Evolutionary conservation across 2,797 vertebrate genomes (phyloP).

Genomic region (Hoplostethus atlanticus): DNA sequence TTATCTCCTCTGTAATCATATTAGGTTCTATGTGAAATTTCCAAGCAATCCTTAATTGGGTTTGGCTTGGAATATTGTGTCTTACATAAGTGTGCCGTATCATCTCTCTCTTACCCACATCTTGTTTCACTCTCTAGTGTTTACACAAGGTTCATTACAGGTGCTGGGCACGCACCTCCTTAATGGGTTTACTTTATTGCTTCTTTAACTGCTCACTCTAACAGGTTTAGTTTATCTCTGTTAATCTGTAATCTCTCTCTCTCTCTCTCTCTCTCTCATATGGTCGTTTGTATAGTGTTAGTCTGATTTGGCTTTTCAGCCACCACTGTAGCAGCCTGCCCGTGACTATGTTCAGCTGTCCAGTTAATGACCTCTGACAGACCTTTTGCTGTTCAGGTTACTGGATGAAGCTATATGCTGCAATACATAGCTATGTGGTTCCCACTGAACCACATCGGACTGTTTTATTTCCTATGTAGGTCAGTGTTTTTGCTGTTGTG

Average conservation of each 20-base stretch:
- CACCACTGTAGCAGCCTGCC: background rate
- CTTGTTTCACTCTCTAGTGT: conserved; percentile 3
- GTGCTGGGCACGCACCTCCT: background rate
- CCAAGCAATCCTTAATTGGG: conserved; percentile 14
- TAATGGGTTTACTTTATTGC: conserved; percentile 39
- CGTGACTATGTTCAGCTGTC: conserved; percentile 1
- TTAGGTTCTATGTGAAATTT: background rate
- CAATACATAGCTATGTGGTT: background rate
- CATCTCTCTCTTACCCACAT: background rate
- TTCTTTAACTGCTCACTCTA: conserved; percentile 21
- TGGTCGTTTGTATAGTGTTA: background rate
- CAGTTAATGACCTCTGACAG: conserved; percentile 9
- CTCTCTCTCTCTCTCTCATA: background rate
- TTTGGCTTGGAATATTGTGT: conserved; percentile 1
- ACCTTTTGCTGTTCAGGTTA: background rate
- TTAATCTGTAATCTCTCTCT: conserved; percentile 36
- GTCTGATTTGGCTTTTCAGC: conserved; percentile 5
- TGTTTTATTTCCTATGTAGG: conserved; percentile 18
- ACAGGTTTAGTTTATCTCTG: conserved; percentile 34
- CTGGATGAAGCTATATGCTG: background rate
- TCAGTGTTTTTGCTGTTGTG: conserved; percentile 9
- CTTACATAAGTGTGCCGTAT: too few species aligned
- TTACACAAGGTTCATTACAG: background rate
- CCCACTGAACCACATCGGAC: background rate
- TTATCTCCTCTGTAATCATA: background rate